Evolutionary conservation across 1,140 invertebrate species (phyloP).

Genomic region (Lasioglossum albipes): DNA sequence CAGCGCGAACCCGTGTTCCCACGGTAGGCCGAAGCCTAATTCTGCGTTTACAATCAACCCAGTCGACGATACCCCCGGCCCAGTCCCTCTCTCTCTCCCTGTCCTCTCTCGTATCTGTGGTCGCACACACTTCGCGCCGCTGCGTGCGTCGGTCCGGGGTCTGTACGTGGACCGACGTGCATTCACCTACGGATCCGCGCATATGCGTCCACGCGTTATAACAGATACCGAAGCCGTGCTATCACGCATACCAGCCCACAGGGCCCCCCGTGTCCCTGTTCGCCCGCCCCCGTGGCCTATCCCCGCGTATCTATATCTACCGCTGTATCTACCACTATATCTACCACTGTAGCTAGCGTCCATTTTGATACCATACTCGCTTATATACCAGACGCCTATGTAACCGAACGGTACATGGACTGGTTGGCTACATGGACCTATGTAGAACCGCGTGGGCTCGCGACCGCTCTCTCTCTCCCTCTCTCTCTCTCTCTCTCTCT

Average conservation of each 20-base stretch:
- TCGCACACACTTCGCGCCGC: slow-evolving; percentile 43
- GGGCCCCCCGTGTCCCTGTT: background rate
- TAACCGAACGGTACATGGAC: slow-evolving; percentile 47
- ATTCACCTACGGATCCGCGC: slow-evolving; percentile 17
- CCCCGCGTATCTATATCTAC: slow-evolving; percentile 28
- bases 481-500: no score
- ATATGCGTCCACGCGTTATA: slow-evolving; percentile 47
- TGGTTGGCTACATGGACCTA: slow-evolving; percentile 16
- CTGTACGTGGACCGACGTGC: slow-evolving; percentile 21
- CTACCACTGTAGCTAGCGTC: slow-evolving; percentile 65
- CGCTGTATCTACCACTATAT: slow-evolving; percentile 59
- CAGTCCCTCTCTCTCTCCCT: no score
- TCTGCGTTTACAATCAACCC: slow-evolving; percentile 74
- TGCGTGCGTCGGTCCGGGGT: background rate
- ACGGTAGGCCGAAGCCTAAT: slow-evolving; percentile 68
- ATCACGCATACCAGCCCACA: background rate
- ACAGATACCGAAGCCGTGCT: slow-evolving; percentile 31
- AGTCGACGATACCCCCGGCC: slow-evolving; percentile 41
- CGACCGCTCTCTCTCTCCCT: slow-evolving; percentile 16
- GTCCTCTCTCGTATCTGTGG: slow-evolving; percentile 57
- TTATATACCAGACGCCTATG: slow-evolving; percentile 55
- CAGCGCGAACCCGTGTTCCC: slow-evolving; percentile 71
- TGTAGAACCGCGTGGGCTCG: slow-evolving; percentile 54
- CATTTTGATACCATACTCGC: slow-evolving; percentile 73
- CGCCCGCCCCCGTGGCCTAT: background rate